Evolutionary conservation across 2,888 invertebrate species (phyloP).

Genomic region (Mesorhabditis spiculigera): DNA sequence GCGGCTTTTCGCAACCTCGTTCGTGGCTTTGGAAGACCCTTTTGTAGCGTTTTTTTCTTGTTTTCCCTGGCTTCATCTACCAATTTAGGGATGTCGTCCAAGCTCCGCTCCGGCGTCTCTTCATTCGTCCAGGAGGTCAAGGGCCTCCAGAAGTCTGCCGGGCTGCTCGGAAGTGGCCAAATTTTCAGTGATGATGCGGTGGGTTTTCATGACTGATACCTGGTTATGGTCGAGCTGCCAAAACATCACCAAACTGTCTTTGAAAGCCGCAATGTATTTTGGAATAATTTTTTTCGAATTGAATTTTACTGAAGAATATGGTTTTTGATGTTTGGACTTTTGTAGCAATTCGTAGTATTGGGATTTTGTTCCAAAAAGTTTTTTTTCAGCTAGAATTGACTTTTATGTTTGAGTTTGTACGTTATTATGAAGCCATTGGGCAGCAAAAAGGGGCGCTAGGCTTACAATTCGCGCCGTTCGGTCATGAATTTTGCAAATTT

Average conservation of each 20-base stretch:
- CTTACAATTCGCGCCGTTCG: no score
- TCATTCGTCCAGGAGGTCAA: conserved; percentile 27
- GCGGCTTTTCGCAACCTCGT: no score
- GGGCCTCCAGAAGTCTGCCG: no score
- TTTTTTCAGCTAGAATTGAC: no score
- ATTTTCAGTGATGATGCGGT: conserved; percentile 22
- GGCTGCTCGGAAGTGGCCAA: conserved; percentile 30
- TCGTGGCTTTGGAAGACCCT: neutral
- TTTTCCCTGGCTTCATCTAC: conserved; percentile 5
- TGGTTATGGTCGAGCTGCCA: neutral
- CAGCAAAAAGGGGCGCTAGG: no score
- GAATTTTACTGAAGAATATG: no score
- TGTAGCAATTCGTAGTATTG: no score
- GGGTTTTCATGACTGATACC: neutral
- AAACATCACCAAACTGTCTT: no score
- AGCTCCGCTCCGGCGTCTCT: conserved; percentile 25
- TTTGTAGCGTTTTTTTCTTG: neutral
- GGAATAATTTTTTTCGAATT: no score
- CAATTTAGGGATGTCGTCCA: conserved; percentile 25
- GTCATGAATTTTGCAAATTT: neutral
- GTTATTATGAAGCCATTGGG: neutral
- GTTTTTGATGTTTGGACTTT: no score
- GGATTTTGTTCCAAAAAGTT: no score
- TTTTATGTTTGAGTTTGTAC: no score
- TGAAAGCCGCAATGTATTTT: neutral